Evolutionary conservation across 2,113 vertebrate species (phyloP).

Genomic region (Cottus gobio): DNA sequence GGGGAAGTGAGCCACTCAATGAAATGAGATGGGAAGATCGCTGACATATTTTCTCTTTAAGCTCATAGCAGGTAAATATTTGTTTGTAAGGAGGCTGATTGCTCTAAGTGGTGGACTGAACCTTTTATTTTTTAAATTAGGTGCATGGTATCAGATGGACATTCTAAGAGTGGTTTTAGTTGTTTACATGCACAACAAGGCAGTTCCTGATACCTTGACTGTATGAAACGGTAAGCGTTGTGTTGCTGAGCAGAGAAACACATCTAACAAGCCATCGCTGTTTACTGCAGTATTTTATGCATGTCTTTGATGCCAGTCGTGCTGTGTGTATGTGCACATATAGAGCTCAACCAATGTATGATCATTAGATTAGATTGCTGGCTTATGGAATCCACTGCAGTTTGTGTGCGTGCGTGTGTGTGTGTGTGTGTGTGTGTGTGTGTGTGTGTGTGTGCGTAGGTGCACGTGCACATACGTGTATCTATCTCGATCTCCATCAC

Average conservation of each 20-base stretch:
- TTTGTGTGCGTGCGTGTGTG: no score
- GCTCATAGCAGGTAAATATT: background rate
- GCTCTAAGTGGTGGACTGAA: background rate
- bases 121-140: background rate
- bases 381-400: conserved; percentile 18
- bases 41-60: background rate
- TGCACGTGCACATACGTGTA: conserved; percentile 10
- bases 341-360: conserved; percentile 31
- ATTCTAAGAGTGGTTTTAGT: background rate
- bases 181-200: background rate
- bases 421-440: conserved; percentile 11
- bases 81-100: background rate
- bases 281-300: conserved; percentile 25
- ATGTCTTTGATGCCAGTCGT: conserved; percentile 32
- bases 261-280: conserved; percentile 28
- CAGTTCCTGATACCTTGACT: conserved; percentile 9
- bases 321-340: conserved; percentile 15
- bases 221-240: conserved; percentile 1
- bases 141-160: background rate
- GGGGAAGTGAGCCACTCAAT: background rate
- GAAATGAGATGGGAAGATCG: background rate
- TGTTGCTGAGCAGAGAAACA: conserved; percentile 41
- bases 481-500: conserved; percentile 57
- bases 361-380: conserved; percentile 55
- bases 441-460: background rate